phyloP scores from a whole-genome alignment of 2,797 vertebrate genomes.

The Antennarius maculatus region DNA sequence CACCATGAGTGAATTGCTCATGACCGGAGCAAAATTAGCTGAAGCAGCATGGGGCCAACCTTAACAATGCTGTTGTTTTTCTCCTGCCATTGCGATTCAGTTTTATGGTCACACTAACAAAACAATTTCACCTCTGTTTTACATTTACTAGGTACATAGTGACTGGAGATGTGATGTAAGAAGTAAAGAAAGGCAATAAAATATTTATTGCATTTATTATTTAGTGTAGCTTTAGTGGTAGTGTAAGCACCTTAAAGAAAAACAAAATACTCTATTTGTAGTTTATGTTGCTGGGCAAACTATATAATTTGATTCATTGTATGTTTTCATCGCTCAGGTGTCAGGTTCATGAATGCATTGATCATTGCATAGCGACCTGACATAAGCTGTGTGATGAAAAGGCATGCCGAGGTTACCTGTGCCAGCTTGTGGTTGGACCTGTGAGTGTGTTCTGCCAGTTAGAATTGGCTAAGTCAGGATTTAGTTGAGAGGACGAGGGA shows the following conservation, averaged over 20 bases:
- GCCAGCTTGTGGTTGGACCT: slow-evolving; percentile 61
- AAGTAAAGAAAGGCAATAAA: slow-evolving; percentile 36
- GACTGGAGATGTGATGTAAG: slow-evolving; percentile 33
- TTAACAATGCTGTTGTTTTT: slow-evolving; percentile 80
- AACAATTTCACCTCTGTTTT: slow-evolving; percentile 59
- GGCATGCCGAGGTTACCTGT: slow-evolving; percentile 41
- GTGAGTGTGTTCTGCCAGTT: slow-evolving; percentile 57
- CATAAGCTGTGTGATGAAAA: slow-evolving; percentile 40
- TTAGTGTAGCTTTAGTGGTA: slow-evolving; percentile 21
- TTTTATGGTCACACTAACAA: slow-evolving; percentile 71
- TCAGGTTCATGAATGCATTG: slow-evolving; percentile 30
- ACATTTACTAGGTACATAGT: slow-evolving; percentile 43
- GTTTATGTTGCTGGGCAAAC: slow-evolving; percentile 10
- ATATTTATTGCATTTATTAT: slow-evolving; percentile 53
- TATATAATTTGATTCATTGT: background rate
- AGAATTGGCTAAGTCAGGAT: slow-evolving; percentile 63
- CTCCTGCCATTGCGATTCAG: slow-evolving; percentile 61
- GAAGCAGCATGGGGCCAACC: slow-evolving; percentile 61
- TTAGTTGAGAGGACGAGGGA: slow-evolving; percentile 71
- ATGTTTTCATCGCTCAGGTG: slow-evolving; percentile 55
- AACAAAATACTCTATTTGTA: slow-evolving; percentile 20
- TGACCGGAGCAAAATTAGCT: slow-evolving; percentile 75
- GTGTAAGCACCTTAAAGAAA: slow-evolving; percentile 7
- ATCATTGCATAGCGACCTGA: slow-evolving; percentile 55
- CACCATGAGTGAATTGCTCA: slow-evolving; percentile 46